Base-by-base conservation (phyloP, 2,113 vertebrate species). In the Rhinopomastus cyanomelas region DNA sequence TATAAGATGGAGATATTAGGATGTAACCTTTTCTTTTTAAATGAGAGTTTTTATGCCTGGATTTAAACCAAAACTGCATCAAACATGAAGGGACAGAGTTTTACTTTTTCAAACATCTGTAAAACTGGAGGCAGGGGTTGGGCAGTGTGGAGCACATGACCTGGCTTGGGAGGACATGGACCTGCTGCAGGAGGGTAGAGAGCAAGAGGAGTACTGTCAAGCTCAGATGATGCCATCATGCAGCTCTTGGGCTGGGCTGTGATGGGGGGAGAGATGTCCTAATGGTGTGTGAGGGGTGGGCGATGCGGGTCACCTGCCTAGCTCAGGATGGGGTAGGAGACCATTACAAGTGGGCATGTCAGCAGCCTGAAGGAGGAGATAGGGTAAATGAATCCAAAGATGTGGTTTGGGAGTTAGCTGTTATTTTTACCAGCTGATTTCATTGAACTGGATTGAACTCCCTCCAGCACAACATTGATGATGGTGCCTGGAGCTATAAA, bases 381-480 rank as follows among this genome's bases (percentile, higher is more conserved):
- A 68, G 57, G 84, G 51, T 51, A 66, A 88, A 65, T 46, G 59
- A 76, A 46, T 89, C 71, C 62, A 65, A 84, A 81, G 59, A 84
- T 76, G 92, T 61, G 91, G 71, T 93, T 94, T 90, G 84, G 62
- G 87, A 92, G 42, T 25, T 81, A 66, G 84, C 55, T 90, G 49
- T 79, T 76, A 78, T 68, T 94, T 93, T 90, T 84, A 90, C 61
- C 84, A 88, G 81, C 51, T 18, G 4, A 48, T 93, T 94, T 92
- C 17, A 46, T 85, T 92, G 87, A 90, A 81, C 88, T 92, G 84
- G 57, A n/a, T 88, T 96, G 92, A 89, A 93, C 71, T 95, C 81
- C 74, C 62, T 92, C 67, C 91, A 93, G 85, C 84, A 76, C 55
- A 68, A 71, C 87, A 90, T 81, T 95, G 92, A 66, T 93, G 95